Percentiles rank a stretch among this genome's conserved stretches.
Conservation (phyloP, 23 tunicate species). For the Ascidia mentula region DNA sequence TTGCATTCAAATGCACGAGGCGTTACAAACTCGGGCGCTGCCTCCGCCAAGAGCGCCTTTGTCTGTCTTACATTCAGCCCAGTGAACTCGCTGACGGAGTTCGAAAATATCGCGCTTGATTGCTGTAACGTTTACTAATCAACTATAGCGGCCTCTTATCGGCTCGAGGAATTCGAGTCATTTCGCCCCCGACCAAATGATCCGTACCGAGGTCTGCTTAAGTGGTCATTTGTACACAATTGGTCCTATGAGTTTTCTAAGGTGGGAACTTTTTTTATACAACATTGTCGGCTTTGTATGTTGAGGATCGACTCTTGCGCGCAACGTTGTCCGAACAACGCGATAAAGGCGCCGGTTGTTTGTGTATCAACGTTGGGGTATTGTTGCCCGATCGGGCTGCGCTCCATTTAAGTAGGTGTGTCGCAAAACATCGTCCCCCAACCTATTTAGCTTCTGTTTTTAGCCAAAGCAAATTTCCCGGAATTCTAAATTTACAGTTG, state of each 20-base stretch:
- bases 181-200: constrained; percentile 1
- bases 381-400: not conserved
- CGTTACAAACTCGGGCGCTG: not conserved
- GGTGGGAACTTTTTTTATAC: not conserved
- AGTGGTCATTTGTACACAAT: not conserved
- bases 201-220: not conserved
- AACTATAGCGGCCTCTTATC: not conserved
- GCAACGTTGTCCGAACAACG: not conserved
- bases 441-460: not conserved
- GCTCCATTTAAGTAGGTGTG: too few species aligned
- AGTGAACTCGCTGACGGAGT: not conserved
- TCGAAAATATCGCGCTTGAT: constrained; percentile 3
- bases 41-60: not conserved
- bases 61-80: too few species aligned
- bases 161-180: not conserved
- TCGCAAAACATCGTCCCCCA: too few species aligned
- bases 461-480: not conserved
- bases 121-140: not conserved
- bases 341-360: not conserved
- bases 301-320: not conserved
- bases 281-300: not conserved
- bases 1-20: constrained; percentile 6
- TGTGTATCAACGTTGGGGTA: not conserved
- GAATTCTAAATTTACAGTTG: not conserved
- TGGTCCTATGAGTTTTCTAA: not conserved